phyloP scores from a whole-genome alignment of 1,140 invertebrate species.

The roundworm (Caenorhabditis elegans) region DNA sequence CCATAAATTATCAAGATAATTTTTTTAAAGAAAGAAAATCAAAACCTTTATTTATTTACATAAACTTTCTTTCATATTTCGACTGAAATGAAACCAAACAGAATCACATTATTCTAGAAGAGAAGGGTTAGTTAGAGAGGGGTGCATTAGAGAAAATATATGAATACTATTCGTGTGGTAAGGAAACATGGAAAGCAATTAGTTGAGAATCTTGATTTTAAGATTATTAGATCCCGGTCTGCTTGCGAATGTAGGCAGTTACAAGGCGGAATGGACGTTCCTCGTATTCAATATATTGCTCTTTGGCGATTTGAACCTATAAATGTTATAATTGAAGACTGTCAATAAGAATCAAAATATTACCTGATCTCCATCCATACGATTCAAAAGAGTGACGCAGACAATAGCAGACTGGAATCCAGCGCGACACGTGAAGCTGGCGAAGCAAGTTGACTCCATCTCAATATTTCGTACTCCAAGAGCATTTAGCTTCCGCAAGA shows the following conservation, averaged over 20 bases:
- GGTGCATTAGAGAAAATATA: neutral
- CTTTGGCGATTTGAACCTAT: slow-evolving; percentile 75
- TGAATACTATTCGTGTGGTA: neutral
- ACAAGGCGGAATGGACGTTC: slow-evolving; percentile 84
- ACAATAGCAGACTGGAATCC: slow-evolving; percentile 80
- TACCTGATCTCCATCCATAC: slow-evolving; percentile 85
- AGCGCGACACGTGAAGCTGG: slow-evolving; percentile 88
- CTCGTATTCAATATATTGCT: slow-evolving; percentile 88
- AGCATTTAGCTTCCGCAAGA: slow-evolving; percentile 75
- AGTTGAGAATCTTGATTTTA: neutral
- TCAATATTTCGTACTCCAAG: slow-evolving; percentile 90
- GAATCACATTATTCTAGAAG: too few species aligned
- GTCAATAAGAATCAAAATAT: neutral
- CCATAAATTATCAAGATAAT: too few species aligned
- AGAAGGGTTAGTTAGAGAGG: too few species aligned
- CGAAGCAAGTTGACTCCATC: slow-evolving; percentile 92
- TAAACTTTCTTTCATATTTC: too few species aligned
- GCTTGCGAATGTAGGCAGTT: slow-evolving; percentile 76
- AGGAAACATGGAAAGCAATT: too few species aligned
- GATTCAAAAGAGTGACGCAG: slow-evolving; percentile 88
- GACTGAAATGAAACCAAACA: too few species aligned
- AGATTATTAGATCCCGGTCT: neutral
- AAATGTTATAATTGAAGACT: neutral
- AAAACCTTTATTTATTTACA: too few species aligned
- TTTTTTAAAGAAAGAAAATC: too few species aligned